These are phyloP conservation scores for Plusia festucae DNA, from an alignment of 2,888 invertebrate genomes.

Conservation along the genomic window DNA sequence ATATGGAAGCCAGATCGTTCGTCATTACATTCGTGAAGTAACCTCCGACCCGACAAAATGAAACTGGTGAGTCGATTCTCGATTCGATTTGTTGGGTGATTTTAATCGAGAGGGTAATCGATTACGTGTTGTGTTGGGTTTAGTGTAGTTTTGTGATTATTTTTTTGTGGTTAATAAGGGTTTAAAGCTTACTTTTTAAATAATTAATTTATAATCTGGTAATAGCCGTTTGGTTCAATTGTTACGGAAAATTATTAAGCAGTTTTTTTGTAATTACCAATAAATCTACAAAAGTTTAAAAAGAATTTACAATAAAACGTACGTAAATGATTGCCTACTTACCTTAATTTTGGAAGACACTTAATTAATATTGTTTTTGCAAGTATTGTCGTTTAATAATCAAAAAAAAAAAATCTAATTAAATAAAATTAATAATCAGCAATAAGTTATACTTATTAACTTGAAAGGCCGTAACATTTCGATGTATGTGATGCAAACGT, in stretches of 20 bases:
- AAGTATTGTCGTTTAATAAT: no score
- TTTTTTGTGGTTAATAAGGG: neutral
- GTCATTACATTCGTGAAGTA: conserved; percentile 77
- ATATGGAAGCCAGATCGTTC: conserved; percentile 68
- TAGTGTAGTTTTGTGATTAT: neutral
- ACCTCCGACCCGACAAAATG: conserved; percentile 82
- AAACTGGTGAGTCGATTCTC: conserved; percentile 80
- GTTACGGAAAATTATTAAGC: no score
- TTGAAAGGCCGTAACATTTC: neutral
- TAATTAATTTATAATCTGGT: neutral
- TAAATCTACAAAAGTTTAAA: no score
- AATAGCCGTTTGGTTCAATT: conserved; percentile 10
- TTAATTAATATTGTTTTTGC: no score
- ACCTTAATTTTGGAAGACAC: no score
- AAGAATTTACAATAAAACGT: no score
- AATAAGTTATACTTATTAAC: no score
- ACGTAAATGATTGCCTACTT: no score
- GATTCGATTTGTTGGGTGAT: conserved; percentile 39
- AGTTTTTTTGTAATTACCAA: no score
- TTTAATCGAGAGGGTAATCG: conserved; percentile 40
- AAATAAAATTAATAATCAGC: neutral
- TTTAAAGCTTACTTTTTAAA: neutral
- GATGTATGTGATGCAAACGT: neutral
- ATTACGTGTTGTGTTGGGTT: conserved; percentile 35
- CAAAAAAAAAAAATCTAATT: neutral